These are phyloP conservation scores for Spilogale gracilis DNA, from an alignment of 2,113 vertebrate genomes.

Conservation along the genomic window DNA sequence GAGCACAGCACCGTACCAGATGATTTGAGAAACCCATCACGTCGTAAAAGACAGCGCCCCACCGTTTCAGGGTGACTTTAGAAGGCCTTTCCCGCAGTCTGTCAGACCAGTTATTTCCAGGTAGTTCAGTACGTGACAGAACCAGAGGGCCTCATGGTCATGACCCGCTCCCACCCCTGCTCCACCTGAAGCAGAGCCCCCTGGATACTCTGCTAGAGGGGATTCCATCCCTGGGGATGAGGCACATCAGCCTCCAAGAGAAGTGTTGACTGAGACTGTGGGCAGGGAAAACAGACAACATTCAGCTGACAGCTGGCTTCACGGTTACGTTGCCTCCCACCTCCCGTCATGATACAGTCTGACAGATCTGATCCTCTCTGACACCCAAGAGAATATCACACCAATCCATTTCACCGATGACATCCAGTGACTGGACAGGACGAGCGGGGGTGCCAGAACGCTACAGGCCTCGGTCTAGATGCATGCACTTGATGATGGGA, in stretches of 20 bases:
- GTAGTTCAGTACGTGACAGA: neutral
- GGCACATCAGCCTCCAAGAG: neutral
- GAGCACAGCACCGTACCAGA: neutral
- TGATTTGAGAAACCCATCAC: neutral
- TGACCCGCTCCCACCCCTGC: neutral
- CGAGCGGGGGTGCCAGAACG: neutral
- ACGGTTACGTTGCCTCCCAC: neutral
- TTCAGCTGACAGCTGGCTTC: neutral
- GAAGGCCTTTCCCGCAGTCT: neutral
- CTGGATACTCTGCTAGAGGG: neutral
- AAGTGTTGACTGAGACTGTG: neutral
- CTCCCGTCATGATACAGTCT: neutral
- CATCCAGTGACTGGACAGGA: neutral
- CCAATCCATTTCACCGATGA: neutral
- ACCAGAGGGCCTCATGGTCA: neutral
- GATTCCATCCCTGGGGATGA: neutral
- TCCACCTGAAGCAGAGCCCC: neutral
- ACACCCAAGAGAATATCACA: neutral
- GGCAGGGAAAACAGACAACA: neutral
- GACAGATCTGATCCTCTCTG: neutral
- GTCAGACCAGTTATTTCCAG: neutral
- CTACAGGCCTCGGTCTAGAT: neutral
- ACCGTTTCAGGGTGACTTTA: neutral
- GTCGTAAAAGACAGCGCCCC: neutral
- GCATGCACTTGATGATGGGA: neutral